Evolutionary conservation across 2,888 invertebrate genomes (phyloP).

Genomic region (Nephrotoma flavescens): DNA sequence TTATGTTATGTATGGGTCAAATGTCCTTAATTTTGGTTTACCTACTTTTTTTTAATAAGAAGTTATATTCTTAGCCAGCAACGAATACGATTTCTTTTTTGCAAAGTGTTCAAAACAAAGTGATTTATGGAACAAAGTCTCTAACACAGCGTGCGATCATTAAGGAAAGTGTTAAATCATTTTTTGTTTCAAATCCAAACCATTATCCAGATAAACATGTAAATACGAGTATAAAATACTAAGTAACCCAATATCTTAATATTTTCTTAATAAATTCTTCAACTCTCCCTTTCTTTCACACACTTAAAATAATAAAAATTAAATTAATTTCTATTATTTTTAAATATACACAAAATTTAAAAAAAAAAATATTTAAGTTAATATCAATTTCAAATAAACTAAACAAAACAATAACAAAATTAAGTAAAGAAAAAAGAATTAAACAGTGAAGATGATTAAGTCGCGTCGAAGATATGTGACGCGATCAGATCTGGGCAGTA

Average conservation of each 20-base stretch:
- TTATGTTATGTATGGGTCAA: not conserved
- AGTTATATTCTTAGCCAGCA: not conserved
- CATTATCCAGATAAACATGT: not conserved
- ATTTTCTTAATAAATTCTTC: not conserved
- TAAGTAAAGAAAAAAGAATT: not conserved
- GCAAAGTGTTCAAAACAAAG: not conserved
- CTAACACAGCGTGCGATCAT: not conserved
- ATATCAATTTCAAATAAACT: not conserved
- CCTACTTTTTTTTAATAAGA: too few relatives aligned
- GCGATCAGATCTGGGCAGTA: not conserved
- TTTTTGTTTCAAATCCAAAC: not conserved
- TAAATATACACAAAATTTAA: not conserved
- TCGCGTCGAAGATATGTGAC: not conserved
- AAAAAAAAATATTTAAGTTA: not conserved
- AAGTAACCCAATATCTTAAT: not conserved
- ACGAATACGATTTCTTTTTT: not conserved
- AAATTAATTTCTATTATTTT: not conserved
- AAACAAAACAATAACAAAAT: not conserved
- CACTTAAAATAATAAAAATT: not conserved
- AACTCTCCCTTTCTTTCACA: not conserved
- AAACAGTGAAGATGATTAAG: not conserved
- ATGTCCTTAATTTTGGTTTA: not conserved
- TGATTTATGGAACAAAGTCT: not conserved
- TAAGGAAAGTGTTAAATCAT: not conserved
- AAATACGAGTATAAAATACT: not conserved